phyloP scores from a whole-genome alignment of 2,888 invertebrate genomes.

The Corythucha ciliata region DNA sequence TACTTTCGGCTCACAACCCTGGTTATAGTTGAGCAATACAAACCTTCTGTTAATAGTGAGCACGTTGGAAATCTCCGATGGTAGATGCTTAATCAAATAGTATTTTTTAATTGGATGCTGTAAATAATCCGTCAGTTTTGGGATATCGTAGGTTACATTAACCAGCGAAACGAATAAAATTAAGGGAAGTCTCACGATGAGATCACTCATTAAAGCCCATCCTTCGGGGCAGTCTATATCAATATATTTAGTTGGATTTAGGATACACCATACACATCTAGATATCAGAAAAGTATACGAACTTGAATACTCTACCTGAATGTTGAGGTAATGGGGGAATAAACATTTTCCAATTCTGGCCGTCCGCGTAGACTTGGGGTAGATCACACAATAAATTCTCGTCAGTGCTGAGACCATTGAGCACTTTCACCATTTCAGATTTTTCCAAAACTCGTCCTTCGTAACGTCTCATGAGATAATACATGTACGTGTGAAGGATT shows the following conservation, averaged over 20 bases:
- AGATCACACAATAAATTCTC: constrained; percentile 44
- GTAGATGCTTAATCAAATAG: constrained; percentile 53
- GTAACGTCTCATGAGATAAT: constrained; percentile 56
- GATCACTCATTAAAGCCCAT: constrained; percentile 61
- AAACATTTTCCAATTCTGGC: constrained; percentile 61
- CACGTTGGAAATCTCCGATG: constrained; percentile 42
- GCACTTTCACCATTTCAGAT: constrained; percentile 36
- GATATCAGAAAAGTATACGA: background rate
- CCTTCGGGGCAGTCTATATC: constrained; percentile 49
- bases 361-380: constrained; percentile 45
- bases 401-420: constrained; percentile 39
- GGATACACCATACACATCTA: background rate
- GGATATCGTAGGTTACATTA: constrained; percentile 49
- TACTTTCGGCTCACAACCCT: no score
- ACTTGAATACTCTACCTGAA: constrained; percentile 39
- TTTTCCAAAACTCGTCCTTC: constrained; percentile 40
- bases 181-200: constrained; percentile 59
- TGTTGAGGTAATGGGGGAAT: constrained; percentile 56
- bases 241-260: constrained; percentile 1
- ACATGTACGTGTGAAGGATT: constrained; percentile 57
- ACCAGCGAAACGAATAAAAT: constrained; percentile 59
- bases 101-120: constrained; percentile 58
- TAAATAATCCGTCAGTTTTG: constrained; percentile 50
- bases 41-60: constrained; percentile 32
- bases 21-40: no score